Base-by-base conservation (phyloP, 2,797 vertebrate genomes). In the Gouania willdenowi region DNA sequence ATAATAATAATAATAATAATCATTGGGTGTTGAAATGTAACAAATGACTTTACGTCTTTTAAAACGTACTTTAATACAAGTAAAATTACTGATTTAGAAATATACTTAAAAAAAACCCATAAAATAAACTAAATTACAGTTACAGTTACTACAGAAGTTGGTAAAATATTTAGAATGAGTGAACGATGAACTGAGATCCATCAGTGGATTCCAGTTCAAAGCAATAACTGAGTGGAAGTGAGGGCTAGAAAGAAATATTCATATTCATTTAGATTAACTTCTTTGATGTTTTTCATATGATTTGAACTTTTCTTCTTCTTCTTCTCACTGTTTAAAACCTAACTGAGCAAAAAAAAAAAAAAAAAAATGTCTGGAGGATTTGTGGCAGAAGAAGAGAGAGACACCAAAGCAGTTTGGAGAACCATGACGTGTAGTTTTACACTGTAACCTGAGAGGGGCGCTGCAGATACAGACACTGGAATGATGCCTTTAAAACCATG, bases 381-480 rank as follows among this genome's bases (percentile, higher is more conserved):
- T 33, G 23, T 51, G 35, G 48, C 50, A 46, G 53, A 70, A 49
- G 54, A 75, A 14, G 40, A 49, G 29, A 29, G 31, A 46, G 21
- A 16, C 11, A 12, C n/a, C n/a, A 5, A 14, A 53, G 22, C 42
- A 53, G 29, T 71, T 53, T 17, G 41, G 25, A 58, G 20, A 70
- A 6, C 47, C 42, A 22, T 55, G 30, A 43, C 37, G 0, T 77
- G 84, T 23, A 23, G 10, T 72, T 8, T 33, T 12, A 10, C 4
- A 1, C 4, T 32, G 3, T 16, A 2, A 31, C 50, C 86, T 70
- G 58, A 38, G 5, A 81, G 77, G 48, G 83, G 83, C 84, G 77
- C 77, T 75, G 87, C 81, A 88, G 71, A 77, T 34, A 75, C 69
- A 74, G 61, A 53, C 54, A 76, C 10, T n/a, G 45, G 34, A 45